Percentiles rank a stretch among this genome's conserved stretches.
Evolutionary conservation across 2,113 vertebrate genomes (phyloP).

Genomic region (Camelus dromedarius): DNA sequence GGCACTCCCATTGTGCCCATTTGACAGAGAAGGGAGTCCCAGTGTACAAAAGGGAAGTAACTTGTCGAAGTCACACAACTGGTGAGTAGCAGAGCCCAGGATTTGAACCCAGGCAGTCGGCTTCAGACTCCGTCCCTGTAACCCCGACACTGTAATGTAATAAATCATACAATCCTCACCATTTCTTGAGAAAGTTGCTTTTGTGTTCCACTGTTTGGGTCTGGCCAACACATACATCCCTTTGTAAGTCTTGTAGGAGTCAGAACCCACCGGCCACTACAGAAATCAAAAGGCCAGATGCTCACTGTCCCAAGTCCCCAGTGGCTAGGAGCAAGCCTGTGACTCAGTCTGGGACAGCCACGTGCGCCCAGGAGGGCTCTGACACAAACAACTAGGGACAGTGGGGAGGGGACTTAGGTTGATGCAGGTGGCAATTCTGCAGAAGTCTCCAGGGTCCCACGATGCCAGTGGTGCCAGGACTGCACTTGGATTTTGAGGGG

Average conservation of each 20-base stretch:
- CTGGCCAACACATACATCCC: too few relatives aligned
- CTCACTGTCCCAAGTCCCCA: background rate
- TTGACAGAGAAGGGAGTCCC: background rate
- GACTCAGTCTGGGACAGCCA: background rate
- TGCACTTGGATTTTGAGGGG: background rate
- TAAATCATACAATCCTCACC: background rate
- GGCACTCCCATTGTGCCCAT: background rate
- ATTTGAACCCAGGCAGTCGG: background rate
- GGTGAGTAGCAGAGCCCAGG: background rate
- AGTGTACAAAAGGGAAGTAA: background rate
- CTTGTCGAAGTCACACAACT: background rate
- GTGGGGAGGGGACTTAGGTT: background rate
- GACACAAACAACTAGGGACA: background rate
- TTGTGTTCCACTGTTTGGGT: background rate
- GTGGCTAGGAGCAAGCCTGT: background rate
- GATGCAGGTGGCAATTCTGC: rapidly evolving
- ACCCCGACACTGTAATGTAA: background rate
- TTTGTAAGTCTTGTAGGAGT: background rate
- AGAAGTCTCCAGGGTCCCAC: background rate
- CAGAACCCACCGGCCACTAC: background rate
- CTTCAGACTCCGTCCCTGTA: background rate
- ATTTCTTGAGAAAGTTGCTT: background rate
- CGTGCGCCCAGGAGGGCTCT: background rate
- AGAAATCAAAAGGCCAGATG: background rate
- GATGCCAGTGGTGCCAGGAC: rapidly evolving